phyloP scores from a whole-genome alignment of 2,888 invertebrate genomes.

The Lampropteryx suffumata region DNA sequence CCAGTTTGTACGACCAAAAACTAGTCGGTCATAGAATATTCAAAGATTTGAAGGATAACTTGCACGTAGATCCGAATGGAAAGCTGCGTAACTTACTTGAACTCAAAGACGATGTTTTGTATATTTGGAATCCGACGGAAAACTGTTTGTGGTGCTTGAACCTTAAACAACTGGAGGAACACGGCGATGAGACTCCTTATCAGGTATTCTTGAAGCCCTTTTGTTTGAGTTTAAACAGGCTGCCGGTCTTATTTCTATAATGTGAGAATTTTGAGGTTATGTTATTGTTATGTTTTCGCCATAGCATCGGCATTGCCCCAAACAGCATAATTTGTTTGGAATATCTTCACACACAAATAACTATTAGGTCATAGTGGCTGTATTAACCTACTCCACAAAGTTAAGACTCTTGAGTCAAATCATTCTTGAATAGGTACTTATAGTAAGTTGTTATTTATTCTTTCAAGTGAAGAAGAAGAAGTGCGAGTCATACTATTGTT shows the following conservation, averaged over 20 bases:
- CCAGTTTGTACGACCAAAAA: slow-evolving; percentile 81
- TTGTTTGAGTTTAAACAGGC: background rate
- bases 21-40: slow-evolving; percentile 85
- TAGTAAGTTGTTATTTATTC: too few relatives aligned
- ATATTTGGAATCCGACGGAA: slow-evolving; percentile 86
- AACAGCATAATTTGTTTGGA: too few relatives aligned
- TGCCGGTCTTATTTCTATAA: slow-evolving; percentile 11
- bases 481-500: too few relatives aligned
- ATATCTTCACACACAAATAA: too few relatives aligned
- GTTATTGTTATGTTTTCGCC: slow-evolving; percentile 24
- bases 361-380: too few relatives aligned
- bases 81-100: slow-evolving; percentile 85
- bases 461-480: too few relatives aligned
- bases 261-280: slow-evolving; percentile 30
- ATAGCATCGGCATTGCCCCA: too few relatives aligned
- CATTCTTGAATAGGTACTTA: too few relatives aligned
- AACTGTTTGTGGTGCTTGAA: slow-evolving; percentile 85
- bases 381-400: too few relatives aligned
- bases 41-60: slow-evolving; percentile 78
- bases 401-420: too few relatives aligned
- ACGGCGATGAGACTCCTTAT: slow-evolving; percentile 78
- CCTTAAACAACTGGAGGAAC: slow-evolving; percentile 74
- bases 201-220: slow-evolving; percentile 73
- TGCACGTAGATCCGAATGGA: slow-evolving; percentile 75
- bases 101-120: slow-evolving; percentile 86